Conservation (phyloP, 2,888 invertebrate genomes). For the Toxonevra muliebris region DNA sequence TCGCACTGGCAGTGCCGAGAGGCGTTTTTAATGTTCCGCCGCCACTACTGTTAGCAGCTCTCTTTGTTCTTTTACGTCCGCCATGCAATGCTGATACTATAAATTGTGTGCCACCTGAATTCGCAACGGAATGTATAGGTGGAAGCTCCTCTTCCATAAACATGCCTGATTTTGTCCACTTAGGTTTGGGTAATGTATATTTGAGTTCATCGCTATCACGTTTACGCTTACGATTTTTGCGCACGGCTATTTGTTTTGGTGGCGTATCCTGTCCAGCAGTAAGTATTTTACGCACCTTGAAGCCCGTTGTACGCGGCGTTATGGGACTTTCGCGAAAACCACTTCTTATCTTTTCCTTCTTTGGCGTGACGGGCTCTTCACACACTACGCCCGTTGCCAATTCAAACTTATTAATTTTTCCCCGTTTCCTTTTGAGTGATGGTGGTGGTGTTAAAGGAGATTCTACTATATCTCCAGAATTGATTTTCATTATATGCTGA, state of each 20-base stretch:
- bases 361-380: slow-evolving; percentile 56
- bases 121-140: slow-evolving; percentile 17
- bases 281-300: slow-evolving; percentile 44
- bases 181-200: slow-evolving; percentile 42
- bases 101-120: slow-evolving; percentile 39
- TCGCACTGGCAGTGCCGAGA: slow-evolving; percentile 4
- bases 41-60: slow-evolving; percentile 8
- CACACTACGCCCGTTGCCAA: slow-evolving; percentile 53
- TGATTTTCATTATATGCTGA: slow-evolving; percentile 39
- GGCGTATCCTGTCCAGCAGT: slow-evolving; percentile 36
- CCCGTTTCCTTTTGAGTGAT: slow-evolving; percentile 33
- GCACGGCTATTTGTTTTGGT: slow-evolving; percentile 21
- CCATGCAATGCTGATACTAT: slow-evolving; percentile 34
- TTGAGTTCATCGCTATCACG: slow-evolving; percentile 34
- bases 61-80: background rate
- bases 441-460: slow-evolving; percentile 32
- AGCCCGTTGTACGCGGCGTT: slow-evolving; percentile 47
- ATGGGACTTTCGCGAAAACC: slow-evolving; percentile 52
- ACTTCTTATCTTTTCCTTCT: slow-evolving; percentile 35
- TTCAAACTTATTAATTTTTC: slow-evolving; percentile 40
- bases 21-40: slow-evolving; percentile 10
- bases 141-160: slow-evolving; percentile 46
- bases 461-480: slow-evolving; percentile 48
- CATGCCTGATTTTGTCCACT: slow-evolving; percentile 49
- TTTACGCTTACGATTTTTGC: slow-evolving; percentile 39